Evolutionary conservation across 2,113 vertebrate species (phyloP).

Genomic region (Menura novaehollandiae): DNA sequence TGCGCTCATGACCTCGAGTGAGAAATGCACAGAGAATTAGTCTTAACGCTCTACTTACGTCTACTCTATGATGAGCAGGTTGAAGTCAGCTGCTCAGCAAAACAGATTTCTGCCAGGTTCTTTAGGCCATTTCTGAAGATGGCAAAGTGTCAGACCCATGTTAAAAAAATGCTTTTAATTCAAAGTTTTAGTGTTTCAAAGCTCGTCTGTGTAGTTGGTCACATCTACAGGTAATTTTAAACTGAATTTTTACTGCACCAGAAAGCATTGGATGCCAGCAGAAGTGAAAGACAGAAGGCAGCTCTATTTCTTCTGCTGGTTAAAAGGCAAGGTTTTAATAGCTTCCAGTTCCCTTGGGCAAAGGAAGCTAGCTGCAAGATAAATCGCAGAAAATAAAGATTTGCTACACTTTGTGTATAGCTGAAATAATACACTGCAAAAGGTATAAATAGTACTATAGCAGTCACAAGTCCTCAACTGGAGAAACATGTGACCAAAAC

Average conservation of each 20-base stretch:
- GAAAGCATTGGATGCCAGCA: neutral
- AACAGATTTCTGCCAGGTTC: neutral
- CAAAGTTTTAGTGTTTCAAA: neutral
- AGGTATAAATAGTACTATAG: neutral
- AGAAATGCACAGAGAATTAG: neutral
- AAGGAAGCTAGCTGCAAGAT: neutral
- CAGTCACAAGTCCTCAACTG: neutral
- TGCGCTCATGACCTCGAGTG: neutral
- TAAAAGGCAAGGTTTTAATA: neutral
- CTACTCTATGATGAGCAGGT: neutral
- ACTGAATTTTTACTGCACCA: neutral
- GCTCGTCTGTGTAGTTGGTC: neutral
- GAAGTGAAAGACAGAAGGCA: neutral
- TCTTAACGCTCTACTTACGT: neutral
- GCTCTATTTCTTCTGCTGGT: neutral
- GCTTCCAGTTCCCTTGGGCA: neutral
- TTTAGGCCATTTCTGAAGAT: neutral
- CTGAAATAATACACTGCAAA: neutral
- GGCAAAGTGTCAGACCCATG: rapidly evolving
- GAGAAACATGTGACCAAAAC: neutral
- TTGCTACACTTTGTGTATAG: neutral
- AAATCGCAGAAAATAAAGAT: neutral
- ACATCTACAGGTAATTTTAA: neutral
- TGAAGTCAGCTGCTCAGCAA: neutral
- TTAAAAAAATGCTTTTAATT: neutral